Evolutionary conservation across 2,113 vertebrate genomes (phyloP), one percentile per base, ranked within the genome.

Genomic region (Psephotus haematonotus): DNA sequence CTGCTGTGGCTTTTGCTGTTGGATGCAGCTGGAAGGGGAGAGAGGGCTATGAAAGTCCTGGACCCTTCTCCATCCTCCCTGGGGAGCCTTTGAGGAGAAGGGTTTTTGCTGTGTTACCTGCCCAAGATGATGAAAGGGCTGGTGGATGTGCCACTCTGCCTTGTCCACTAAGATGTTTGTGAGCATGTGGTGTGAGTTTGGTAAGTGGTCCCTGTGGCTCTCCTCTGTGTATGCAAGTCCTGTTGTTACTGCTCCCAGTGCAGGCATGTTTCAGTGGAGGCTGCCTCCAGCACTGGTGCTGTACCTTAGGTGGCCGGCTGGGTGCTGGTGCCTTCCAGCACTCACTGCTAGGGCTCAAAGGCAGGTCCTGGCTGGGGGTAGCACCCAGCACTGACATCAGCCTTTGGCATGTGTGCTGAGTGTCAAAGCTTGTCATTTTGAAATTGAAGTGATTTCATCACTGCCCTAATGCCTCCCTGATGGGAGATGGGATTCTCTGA

Each of bases 181-280:
- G 39, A 69, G 44, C 0, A 0, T 43, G 27, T 3, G 5, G 31
- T 75, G n/a, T 9, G 59, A 29, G 7, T 39, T 49, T 44, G 62
- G 18, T 33, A 4, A 46, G 43, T 16, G 59, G 25, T 50, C 52
- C 16, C 13, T 7, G 55, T 49, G 46, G 50, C 24, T 71, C 20
- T 53, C 4, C 7, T 17, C 14, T 13, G 8, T 1, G 3, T 2
- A 39, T 70, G 12, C n/a, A 13, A 62, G 60, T 65, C 1, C 0
- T 2, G 1, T 2, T 13, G 49, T 55, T 2, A 0, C 28, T 13
- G 50, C 52, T 67, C 2, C 1, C 0, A 0, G 11, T 33, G 35
- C 28, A 25, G 35, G 7, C 41, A 13, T 37, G 17, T 41, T 46
- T 24, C 19, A 49, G 77, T 37, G 33, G 39, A 39, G 29, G 44